These are phyloP conservation scores for Pediacus dermestoides DNA, from an alignment of 2,888 invertebrate genomes.

Conservation along the genomic window DNA sequence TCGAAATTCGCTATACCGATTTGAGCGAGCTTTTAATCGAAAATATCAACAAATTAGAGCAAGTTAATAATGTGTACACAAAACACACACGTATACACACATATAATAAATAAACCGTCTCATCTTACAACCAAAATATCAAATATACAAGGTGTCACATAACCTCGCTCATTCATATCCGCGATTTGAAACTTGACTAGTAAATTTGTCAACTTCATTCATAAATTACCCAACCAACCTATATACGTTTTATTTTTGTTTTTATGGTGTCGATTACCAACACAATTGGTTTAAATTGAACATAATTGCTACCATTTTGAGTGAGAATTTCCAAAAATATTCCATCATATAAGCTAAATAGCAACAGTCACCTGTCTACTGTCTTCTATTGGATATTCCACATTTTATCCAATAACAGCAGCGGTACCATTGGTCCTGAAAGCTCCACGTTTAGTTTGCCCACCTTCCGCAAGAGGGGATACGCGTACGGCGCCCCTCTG, in stretches of 20 bases:
- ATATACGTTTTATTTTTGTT: too few relatives aligned
- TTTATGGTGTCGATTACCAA: too few relatives aligned
- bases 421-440: slow-evolving; percentile 23
- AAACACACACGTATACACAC: too few relatives aligned
- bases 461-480: slow-evolving; percentile 29
- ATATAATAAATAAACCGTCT: slow-evolving; percentile 16
- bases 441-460: slow-evolving; percentile 22
- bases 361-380: slow-evolving; percentile 2
- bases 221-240: too few relatives aligned
- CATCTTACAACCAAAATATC: slow-evolving; percentile 31
- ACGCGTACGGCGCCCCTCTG: slow-evolving; percentile 26
- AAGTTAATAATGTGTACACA: too few relatives aligned
- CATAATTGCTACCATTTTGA: too few relatives aligned
- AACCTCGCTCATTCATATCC: slow-evolving; percentile 22
- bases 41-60: too few relatives aligned
- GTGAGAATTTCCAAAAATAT: slow-evolving; percentile 2
- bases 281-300: too few relatives aligned
- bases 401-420: slow-evolving; percentile 8
- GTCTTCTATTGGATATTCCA: slow-evolving; percentile 10
- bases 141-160: slow-evolving; percentile 28
- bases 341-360: background rate
- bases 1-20: too few relatives aligned
- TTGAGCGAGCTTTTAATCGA: too few relatives aligned
- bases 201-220: slow-evolving; percentile 8
- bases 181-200: slow-evolving; percentile 22